These are phyloP conservation scores for Cataglyphis altisquamis DNA, from an alignment of 2,888 invertebrate genomes.

Conservation along the genomic window DNA sequence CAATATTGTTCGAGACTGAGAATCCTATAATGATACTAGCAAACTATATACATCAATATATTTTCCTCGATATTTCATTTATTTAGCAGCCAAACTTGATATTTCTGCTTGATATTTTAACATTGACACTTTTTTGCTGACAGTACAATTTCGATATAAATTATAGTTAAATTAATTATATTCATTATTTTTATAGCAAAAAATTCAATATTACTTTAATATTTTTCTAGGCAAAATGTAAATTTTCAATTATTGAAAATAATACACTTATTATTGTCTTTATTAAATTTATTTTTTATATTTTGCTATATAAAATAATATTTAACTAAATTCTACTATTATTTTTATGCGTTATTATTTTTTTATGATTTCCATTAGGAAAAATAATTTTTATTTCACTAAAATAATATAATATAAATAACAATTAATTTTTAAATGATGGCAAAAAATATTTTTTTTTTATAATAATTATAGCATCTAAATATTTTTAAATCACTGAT, in stretches of 20 bases:
- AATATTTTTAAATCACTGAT: neutral
- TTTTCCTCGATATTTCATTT: constrained; percentile 1
- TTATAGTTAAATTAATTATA: neutral
- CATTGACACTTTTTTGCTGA: neutral
- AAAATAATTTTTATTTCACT: neutral
- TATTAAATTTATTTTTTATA: neutral
- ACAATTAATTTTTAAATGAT: neutral
- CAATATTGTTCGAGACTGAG: constrained; percentile 45
- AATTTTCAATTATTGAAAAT: constrained; percentile 16
- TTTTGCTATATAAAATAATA: neutral
- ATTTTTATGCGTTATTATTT: neutral
- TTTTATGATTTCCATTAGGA: neutral
- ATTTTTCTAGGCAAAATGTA: neutral
- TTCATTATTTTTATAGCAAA: neutral
- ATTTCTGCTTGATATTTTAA: neutral
- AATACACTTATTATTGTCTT: neutral
- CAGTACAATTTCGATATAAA: neutral
- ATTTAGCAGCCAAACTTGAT: neutral
- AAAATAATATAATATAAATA: neutral
- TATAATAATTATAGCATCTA: neutral
- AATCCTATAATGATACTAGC: constrained; percentile 23
- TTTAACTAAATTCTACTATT: neutral
- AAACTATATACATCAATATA: constrained; percentile 14
- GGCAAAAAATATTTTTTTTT: neutral
- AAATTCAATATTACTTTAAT: constrained; percentile 3